A percentile compares a stretch with the other conserved stretches of the same genome.
Conservation (phyloP, 2,888 invertebrate genomes). For the Drosophila fungiperda region DNA sequence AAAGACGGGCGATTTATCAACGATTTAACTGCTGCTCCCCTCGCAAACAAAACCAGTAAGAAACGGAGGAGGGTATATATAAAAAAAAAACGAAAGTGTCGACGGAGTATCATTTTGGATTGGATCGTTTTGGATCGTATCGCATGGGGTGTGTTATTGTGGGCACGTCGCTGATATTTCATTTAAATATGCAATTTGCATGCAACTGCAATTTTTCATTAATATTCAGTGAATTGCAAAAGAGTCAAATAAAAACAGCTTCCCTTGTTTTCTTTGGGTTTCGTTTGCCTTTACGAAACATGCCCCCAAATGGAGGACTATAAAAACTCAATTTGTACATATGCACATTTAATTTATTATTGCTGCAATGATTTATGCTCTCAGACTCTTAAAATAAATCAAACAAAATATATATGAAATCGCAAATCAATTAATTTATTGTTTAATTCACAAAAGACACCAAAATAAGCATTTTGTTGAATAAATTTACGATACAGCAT, state of each 20-base stretch:
- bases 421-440: slow-evolving; percentile 6
- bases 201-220: slow-evolving; percentile 66
- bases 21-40: slow-evolving; percentile 31
- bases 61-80: background rate
- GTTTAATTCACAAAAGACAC: slow-evolving; percentile 3
- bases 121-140: slow-evolving; percentile 23
- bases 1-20: slow-evolving; percentile 45
- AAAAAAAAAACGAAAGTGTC: slow-evolving; percentile 45
- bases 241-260: slow-evolving; percentile 16
- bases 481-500: slow-evolving; percentile 21
- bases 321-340: slow-evolving; percentile 4
- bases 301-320: slow-evolving; percentile 4
- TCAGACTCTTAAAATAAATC: slow-evolving; percentile 5
- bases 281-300: slow-evolving; percentile 13
- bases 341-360: slow-evolving; percentile 43
- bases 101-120: slow-evolving; percentile 16
- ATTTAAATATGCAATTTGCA: slow-evolving; percentile 70
- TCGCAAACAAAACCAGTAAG: slow-evolving; percentile 9
- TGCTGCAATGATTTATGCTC: slow-evolving; percentile 32
- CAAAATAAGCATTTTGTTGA: slow-evolving; percentile 26
- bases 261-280: slow-evolving; percentile 36
- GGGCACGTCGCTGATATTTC: slow-evolving; percentile 56
- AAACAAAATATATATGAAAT: background rate
- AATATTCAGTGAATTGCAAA: slow-evolving; percentile 24
- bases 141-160: slow-evolving; percentile 35